Base-by-base conservation (phyloP, 2,888 invertebrate species). In the Tenthredo mesomela region DNA sequence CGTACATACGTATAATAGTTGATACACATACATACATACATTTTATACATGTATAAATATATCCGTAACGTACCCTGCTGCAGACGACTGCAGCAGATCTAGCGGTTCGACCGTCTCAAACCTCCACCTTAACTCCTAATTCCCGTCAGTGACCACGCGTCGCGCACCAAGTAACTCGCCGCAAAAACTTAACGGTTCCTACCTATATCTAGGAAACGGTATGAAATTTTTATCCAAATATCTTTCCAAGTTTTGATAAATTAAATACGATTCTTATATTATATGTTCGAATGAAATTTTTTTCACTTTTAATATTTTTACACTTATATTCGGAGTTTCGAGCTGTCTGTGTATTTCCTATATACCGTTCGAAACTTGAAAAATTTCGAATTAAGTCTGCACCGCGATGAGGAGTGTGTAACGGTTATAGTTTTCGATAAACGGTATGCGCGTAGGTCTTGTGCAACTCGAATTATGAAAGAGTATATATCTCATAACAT, bases 151-250 rank as follows among this genome's bases (percentile, higher is more conserved):
- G 61, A 61, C 43, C 73, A 67, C 33, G 73, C 33, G 73, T 73
- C 70, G 70, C 70, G 70, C 70, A 33, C n/a, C 37, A 40, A 21
- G 43, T 73, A 73, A 73, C 25, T 73, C 43, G 73, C 21, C 43
- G 73, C 40, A 43, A 43, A 73, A 25, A 40, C 18, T 47, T 73
- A 47, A 73, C 73, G 40, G 43, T 43, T 18, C 43, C 25, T 25
- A 9, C n/a, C 21, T 43, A 9, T 73, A 9, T 73, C n/a, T n/a
- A n/a, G n/a, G n/a, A n/a, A n/a, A n/a, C 15, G 43, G 43, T 7
- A 29, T 15, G 25, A 67, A 33, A 21, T 4, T 1, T 61, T 40
- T 10, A 37, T n/a, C n/a, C 9, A 71, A 71, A 71, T 37, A 71
- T 37, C 33, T 71, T 40, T 40, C 71, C 7, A 6, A 37, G 10